Evolutionary conservation across 2,113 vertebrate species (phyloP).

Genomic region (Variabilichromis moorii): DNA sequence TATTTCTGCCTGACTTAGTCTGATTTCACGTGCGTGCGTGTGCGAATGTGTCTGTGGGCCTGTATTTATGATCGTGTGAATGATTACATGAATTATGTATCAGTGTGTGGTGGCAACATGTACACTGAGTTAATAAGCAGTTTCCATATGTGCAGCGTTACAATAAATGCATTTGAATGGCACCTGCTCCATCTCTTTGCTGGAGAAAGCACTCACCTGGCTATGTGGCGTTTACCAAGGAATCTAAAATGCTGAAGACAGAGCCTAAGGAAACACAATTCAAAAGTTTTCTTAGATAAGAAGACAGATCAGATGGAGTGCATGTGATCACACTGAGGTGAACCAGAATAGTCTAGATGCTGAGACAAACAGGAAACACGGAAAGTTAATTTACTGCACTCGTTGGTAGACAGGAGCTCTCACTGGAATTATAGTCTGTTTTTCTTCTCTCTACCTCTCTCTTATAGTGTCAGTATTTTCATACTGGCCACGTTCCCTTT

Average conservation of each 20-base stretch:
- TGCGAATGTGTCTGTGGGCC: neutral
- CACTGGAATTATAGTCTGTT: constrained; percentile 8
- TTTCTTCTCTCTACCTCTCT: constrained; percentile 12
- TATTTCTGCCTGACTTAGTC: constrained; percentile 29
- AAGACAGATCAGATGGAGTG: neutral
- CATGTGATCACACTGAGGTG: constrained; percentile 4
- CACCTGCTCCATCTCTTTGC: neutral
- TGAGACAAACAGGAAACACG: constrained; percentile 35
- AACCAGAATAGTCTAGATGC: neutral
- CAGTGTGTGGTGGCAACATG: neutral
- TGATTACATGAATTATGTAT: constrained; percentile 47
- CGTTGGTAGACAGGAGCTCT: neutral
- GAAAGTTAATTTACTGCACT: constrained; percentile 27
- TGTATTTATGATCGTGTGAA: constrained; percentile 4
- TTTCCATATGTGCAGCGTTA: neutral
- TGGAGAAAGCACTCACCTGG: constrained; percentile 74
- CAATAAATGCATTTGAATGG: neutral
- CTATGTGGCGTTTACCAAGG: constrained; percentile 92
- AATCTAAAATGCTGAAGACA: constrained; percentile 98
- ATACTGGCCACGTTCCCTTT: constrained; percentile 9
- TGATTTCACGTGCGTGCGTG: constrained; percentile 14
- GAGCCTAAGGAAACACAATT: constrained; percentile 68
- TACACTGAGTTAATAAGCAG: constrained; percentile 26
- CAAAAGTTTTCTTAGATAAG: neutral
- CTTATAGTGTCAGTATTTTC: constrained; percentile 26